Base-by-base conservation (phyloP, 1,140 invertebrate genomes). In the Drosophila watanabei region DNA sequence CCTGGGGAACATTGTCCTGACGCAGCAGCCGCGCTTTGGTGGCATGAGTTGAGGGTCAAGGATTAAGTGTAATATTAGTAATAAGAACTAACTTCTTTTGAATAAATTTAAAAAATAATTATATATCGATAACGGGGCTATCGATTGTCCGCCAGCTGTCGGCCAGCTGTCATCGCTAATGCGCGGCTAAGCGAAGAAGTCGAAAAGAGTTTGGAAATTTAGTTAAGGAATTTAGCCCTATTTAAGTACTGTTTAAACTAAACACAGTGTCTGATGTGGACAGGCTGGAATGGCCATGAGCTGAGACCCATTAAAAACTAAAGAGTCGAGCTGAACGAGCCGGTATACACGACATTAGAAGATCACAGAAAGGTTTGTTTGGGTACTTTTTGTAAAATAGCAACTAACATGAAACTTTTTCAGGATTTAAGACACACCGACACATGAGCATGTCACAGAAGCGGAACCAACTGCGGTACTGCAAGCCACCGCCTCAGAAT, bases 21-120 rank as follows among this genome's bases (percentile, higher is more conserved):
- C 49, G 28, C 59, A 75, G 14, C 73, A 79, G 30, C 18, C 61
- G 6, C 65, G 69, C 18, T 79, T 71, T 65, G 52, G 61, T 33
- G 48, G 75, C n/a, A 37, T 72, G 11, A 66, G 66, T 43, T 87
- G 57, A 82, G 46, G 18, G 13, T 39, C 18, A 24, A n/a, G 28
- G 43, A 33, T 30, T 59, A 80, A 54, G 14, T 43, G 24, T 5
- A 57, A 30, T 39, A 20, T 18, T 32, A 56, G 14, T 37, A 18
- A 18, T 13, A 41, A 63, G 24, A n/a, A 3, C 5, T 20, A 28
- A 58, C 13, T 41, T 41, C 14, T 60, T 60, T 48, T 11, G 5
- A 49, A 6, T 61, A 75, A 48, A 39, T 70, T 60, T 58, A 13
- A 28, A 18, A 80, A 64, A 71, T 58, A n/a, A 77, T 13, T 46